Evolutionary conservation across 2,888 invertebrate genomes (phyloP).

Genomic region (Elysia crispata): DNA sequence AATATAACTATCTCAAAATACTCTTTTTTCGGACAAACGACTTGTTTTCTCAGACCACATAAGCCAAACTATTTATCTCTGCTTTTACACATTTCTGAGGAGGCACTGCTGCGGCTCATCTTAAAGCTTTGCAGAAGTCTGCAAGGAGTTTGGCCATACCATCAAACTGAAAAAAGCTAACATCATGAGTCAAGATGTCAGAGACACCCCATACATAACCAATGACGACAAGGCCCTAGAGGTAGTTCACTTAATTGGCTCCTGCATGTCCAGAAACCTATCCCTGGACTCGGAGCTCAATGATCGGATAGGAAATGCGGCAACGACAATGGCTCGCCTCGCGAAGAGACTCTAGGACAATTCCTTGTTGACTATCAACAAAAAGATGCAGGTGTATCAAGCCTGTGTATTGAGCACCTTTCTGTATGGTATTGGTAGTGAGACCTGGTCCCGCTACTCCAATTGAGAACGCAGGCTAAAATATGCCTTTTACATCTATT

Average conservation of each 20-base stretch:
- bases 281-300: conserved; percentile 1
- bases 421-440: background rate
- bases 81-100: too few species aligned
- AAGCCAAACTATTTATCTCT: too few species aligned
- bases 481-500: too few species aligned
- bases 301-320: background rate
- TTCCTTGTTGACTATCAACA: background rate
- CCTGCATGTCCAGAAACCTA: background rate
- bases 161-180: background rate
- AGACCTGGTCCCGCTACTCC: background rate
- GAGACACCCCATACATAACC: background rate
- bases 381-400: background rate
- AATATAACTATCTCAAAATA: too few species aligned
- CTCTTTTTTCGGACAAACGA: too few species aligned
- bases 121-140: background rate
- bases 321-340: background rate
- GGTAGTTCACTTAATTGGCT: background rate
- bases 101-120: background rate
- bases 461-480: too few species aligned
- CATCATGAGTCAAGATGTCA: background rate
- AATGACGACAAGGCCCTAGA: background rate
- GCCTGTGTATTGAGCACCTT: conserved; percentile 13
- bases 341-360: background rate
- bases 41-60: too few species aligned
- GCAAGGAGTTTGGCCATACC: background rate